phyloP scores from a whole-genome alignment of 2,113 vertebrate species.

The Thamnophis sirtalis region DNA sequence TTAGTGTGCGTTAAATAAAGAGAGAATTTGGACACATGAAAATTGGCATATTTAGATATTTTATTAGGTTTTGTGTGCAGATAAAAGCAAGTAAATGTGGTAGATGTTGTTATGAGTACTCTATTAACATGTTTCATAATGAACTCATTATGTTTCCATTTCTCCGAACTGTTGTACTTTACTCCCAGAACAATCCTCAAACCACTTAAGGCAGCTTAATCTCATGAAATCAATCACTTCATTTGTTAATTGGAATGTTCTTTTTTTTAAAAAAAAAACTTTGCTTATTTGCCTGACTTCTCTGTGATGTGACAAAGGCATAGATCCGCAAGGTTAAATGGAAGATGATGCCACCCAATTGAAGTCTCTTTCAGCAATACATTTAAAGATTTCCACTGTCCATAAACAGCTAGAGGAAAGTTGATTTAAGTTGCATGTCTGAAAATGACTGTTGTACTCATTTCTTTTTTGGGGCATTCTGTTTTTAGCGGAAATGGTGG shows the following conservation, averaged over 20 bases:
- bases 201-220: neutral
- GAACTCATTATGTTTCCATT: neutral
- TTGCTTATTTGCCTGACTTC: neutral
- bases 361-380: neutral
- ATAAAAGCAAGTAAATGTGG: neutral
- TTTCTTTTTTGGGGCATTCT: neutral
- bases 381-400: neutral
- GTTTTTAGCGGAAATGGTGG: neutral
- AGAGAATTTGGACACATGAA: neutral
- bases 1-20: neutral
- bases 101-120: neutral
- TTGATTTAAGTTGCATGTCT: neutral
- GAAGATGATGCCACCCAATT: neutral
- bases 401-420: neutral
- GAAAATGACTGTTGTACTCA: neutral
- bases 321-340: neutral
- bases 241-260: slow-evolving; percentile 5
- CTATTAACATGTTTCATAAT: neutral
- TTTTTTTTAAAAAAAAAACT: neutral
- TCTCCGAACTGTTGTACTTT: neutral
- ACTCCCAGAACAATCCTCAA: neutral
- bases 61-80: slow-evolving; percentile 13
- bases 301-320: neutral
- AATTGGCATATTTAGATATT: neutral
- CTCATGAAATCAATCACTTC: slow-evolving; percentile 6